Evolutionary conservation across 2,888 invertebrate species (phyloP).

Genomic region (Drosophila kokeensis): DNA sequence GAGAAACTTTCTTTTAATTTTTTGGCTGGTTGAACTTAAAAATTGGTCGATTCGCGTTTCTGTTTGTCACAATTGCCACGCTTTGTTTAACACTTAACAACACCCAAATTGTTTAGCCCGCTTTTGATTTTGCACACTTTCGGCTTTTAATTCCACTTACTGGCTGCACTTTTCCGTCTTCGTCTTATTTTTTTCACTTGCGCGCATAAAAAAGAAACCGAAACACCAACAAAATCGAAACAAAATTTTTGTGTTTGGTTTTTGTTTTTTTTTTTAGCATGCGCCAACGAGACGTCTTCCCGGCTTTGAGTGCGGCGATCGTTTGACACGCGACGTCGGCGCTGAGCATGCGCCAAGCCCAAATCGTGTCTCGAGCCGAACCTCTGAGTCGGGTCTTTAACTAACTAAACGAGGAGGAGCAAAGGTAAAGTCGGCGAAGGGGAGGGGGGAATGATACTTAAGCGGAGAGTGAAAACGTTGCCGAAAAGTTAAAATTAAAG

Average conservation of each 20-base stretch:
- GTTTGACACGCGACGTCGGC: slow-evolving; percentile 72
- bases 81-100: slow-evolving; percentile 59
- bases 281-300: slow-evolving; percentile 67
- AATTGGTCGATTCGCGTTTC: slow-evolving; percentile 30
- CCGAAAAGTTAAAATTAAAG: slow-evolving; percentile 10
- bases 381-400: slow-evolving; percentile 13
- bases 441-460: slow-evolving; percentile 4
- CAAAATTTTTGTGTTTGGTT: slow-evolving; percentile 16
- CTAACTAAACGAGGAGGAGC: neutral
- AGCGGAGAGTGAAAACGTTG: slow-evolving; percentile 29
- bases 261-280: slow-evolving; percentile 25
- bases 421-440: neutral
- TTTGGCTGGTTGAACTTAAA: slow-evolving; percentile 65
- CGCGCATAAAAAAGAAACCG: slow-evolving; percentile 19
- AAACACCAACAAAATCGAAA: slow-evolving; percentile 43
- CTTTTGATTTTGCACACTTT: slow-evolving; percentile 70
- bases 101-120: slow-evolving; percentile 43
- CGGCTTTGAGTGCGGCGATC: slow-evolving; percentile 69
- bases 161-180: slow-evolving; percentile 35
- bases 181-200: slow-evolving; percentile 17
- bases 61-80: slow-evolving; percentile 53
- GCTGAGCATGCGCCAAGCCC: slow-evolving; percentile 53
- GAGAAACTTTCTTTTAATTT: slow-evolving; percentile 69
- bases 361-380: slow-evolving; percentile 23
- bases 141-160: slow-evolving; percentile 49